These are phyloP conservation scores for Drosophila ogumai DNA, from an alignment of 1,140 invertebrate species.

Conservation along the genomic window DNA sequence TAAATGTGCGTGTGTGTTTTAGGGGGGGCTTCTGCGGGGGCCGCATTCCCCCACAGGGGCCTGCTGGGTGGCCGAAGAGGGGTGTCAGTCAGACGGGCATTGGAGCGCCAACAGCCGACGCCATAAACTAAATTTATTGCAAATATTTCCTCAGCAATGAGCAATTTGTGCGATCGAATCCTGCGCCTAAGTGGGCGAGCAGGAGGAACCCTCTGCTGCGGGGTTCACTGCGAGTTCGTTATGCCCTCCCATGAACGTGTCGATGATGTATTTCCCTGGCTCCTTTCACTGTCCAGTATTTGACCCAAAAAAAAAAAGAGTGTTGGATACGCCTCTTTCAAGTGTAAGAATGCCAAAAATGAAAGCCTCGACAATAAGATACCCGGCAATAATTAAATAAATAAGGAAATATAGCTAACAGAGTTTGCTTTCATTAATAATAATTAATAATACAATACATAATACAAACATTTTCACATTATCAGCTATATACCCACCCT, in stretches of 20 bases:
- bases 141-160: slow-evolving; percentile 84
- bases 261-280: slow-evolving; percentile 72
- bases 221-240: slow-evolving; percentile 44
- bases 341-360: neutral
- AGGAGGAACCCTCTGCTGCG: neutral
- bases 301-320: slow-evolving; percentile 45
- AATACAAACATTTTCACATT: too few relatives aligned
- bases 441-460: too few relatives aligned
- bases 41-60: neutral
- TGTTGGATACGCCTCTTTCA: neutral
- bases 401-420: neutral
- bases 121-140: slow-evolving; percentile 84
- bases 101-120: slow-evolving; percentile 67
- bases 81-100: slow-evolving; percentile 70
- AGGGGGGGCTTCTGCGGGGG: neutral
- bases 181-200: slow-evolving; percentile 30
- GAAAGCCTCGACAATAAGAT: neutral
- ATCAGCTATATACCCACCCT: neutral
- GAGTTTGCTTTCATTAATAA: neutral
- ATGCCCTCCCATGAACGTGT: slow-evolving; percentile 66
- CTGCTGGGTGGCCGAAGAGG: neutral
- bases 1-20: slow-evolving; percentile 39
- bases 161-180: slow-evolving; percentile 83
- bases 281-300: slow-evolving; percentile 32
- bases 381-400: neutral